Base-by-base conservation (phyloP, 2,113 vertebrate genomes). In the Siniperca knerii region DNA sequence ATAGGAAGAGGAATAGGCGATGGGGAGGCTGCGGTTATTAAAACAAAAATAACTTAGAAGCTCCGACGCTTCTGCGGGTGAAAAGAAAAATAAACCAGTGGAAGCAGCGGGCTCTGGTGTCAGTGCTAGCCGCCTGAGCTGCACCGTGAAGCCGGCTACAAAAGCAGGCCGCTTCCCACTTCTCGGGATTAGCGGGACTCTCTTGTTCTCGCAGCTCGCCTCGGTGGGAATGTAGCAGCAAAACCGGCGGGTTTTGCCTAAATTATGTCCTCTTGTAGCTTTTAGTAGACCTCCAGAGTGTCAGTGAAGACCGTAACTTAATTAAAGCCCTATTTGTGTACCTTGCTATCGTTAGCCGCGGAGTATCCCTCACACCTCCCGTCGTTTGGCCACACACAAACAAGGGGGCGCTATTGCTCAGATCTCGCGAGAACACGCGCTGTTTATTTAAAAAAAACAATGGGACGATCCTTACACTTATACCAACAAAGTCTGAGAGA, bases 121-220 rank as follows among this genome's bases (percentile, higher is more conserved):
- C 50, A 44, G 82, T 37, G 57, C 82, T 81, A 16, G 52, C 90
- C 92, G 90, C 79, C 82, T 77, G 20, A 86, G 92, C 50, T 79
- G 88, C 88, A 90, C 93, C 86, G 66, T 81, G 82, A 89, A 75
- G 90, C 89, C 91, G 92, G 92, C 87, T 94, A 93, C 86, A 90
- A 88, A 85, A 93, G 93, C 85, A 95, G 96, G 95, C 96, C 95
- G 93, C 94, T 84, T 72, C 84, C 89, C 67, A 76, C 78, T 78
- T 74, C 85, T 79, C 84, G 81, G 88, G 76, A 89, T 92, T 86
- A 91, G 80, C 88, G 72, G 70, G 87, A 42, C 60, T 89, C 68
- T 81, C 33, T 78, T 66, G 77, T 46, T 76, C 29, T 58, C 64
- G 71, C 52, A 44, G 20, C 60, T 44, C 68, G 76, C 57, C 83